These are phyloP conservation scores for Kuschelorhynchus macadamiae DNA, from an alignment of 2,888 invertebrate species.

Conservation along the genomic window DNA sequence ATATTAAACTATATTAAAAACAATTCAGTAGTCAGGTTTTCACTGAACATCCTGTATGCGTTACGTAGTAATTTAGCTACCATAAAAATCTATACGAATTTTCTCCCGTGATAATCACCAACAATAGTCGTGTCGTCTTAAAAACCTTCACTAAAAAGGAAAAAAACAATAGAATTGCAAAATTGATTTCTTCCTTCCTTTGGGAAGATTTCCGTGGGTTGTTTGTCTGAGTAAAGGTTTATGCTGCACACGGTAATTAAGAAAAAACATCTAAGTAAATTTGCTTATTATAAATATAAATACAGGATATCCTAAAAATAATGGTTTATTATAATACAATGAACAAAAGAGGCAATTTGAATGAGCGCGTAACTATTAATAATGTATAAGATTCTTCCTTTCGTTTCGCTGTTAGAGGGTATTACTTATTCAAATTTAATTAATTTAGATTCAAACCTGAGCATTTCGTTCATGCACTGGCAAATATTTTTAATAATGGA, in stretches of 20 bases:
- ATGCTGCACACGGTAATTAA: conserved; percentile 44
- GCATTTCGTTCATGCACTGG: conserved; percentile 47
- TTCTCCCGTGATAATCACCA: conserved; percentile 32
- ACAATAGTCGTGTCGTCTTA: conserved; percentile 35
- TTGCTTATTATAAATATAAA: conserved; percentile 44
- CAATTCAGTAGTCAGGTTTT: too few species aligned
- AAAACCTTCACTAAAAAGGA: conserved; percentile 23
- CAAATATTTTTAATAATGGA: conserved; percentile 47
- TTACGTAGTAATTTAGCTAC: too few species aligned
- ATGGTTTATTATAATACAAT: conserved; percentile 51
- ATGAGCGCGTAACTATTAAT: conserved; percentile 38
- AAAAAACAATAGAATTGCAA: conserved; percentile 52
- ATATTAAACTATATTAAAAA: too few species aligned
- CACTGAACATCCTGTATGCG: too few species aligned
- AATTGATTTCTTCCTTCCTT: conserved; percentile 53
- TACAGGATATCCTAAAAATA: conserved; percentile 52
- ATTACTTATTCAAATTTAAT: conserved; percentile 41
- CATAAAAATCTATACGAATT: conserved; percentile 10
- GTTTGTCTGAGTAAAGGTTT: conserved; percentile 29
- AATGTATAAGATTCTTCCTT: conserved; percentile 47
- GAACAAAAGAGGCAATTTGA: conserved; percentile 50
- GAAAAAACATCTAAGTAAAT: conserved; percentile 40
- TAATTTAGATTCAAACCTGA: conserved; percentile 42
- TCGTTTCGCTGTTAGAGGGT: conserved; percentile 31
- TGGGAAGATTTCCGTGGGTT: conserved; percentile 48